Evolutionary conservation across 2,797 vertebrate species (phyloP).

Genomic region (Sebastes steindachneri): DNA sequence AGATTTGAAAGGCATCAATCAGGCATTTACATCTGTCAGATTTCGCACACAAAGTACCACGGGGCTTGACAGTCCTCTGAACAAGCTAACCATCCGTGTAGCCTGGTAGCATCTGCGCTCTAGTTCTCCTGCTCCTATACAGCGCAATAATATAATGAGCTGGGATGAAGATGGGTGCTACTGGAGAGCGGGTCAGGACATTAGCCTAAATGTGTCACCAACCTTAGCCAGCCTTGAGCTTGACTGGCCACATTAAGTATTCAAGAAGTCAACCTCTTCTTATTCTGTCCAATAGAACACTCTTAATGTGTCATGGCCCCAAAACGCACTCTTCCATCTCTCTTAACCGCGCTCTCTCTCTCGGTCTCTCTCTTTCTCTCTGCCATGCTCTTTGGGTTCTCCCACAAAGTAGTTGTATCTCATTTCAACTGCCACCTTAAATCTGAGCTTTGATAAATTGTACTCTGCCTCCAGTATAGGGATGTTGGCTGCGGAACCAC

Average conservation of each 20-base stretch:
- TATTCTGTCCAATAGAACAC: slow-evolving; percentile 33
- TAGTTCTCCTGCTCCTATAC: slow-evolving; percentile 44
- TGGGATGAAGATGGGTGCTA: slow-evolving; percentile 36
- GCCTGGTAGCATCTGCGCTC: slow-evolving; percentile 51
- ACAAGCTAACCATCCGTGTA: slow-evolving; percentile 39
- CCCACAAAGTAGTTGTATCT: slow-evolving; percentile 34
- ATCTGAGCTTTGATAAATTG: slow-evolving; percentile 11
- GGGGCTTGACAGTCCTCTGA: slow-evolving; percentile 29
- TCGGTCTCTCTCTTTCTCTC: background rate
- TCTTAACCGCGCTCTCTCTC: slow-evolving; percentile 22
- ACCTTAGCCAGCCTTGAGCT: slow-evolving; percentile 62
- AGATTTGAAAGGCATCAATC: slow-evolving; percentile 55
- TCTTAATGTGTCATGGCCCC: slow-evolving; percentile 9
- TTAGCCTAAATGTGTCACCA: slow-evolving; percentile 73
- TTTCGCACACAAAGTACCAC: slow-evolving; percentile 30
- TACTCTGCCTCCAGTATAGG: background rate
- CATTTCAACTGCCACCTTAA: slow-evolving; percentile 24
- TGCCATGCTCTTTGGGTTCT: slow-evolving; percentile 26
- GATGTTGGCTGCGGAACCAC: background rate
- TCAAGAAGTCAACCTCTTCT: slow-evolving; percentile 52
- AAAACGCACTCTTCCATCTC: slow-evolving; percentile 52
- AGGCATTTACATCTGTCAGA: slow-evolving; percentile 63
- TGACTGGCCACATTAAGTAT: slow-evolving; percentile 60
- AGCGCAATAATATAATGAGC: slow-evolving; percentile 49
- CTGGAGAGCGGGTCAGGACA: slow-evolving; percentile 46